phyloP scores from a whole-genome alignment of 2,797 vertebrate genomes.

The Philypnodon macrostomus region DNA sequence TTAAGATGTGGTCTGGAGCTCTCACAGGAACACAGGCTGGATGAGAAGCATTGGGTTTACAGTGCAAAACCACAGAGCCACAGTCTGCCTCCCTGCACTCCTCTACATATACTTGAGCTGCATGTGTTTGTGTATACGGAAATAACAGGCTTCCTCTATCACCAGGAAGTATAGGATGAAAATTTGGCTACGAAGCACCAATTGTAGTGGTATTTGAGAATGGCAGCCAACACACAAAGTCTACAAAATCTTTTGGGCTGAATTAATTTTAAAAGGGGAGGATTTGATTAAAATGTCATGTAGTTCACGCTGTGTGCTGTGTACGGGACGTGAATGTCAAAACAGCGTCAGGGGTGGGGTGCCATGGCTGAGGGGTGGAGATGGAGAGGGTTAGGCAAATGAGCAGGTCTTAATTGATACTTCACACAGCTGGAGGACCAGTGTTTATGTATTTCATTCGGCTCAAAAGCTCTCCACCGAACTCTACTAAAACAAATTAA shows the following conservation, averaged over 20 bases:
- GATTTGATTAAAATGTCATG: slow-evolving; percentile 22
- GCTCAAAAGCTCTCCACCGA: slow-evolving; percentile 68
- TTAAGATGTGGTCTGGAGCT: slow-evolving; percentile 75
- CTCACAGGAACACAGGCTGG: slow-evolving; percentile 68
- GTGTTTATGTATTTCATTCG: slow-evolving; percentile 63
- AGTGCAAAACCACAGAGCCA: slow-evolving; percentile 69
- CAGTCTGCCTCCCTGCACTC: slow-evolving; percentile 62
- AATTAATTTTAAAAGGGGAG: slow-evolving; percentile 19
- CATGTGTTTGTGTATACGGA: slow-evolving; percentile 18
- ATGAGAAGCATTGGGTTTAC: slow-evolving; percentile 74
- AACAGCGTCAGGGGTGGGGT: slow-evolving; percentile 54
- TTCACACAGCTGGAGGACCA: slow-evolving; percentile 64
- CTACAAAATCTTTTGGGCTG: slow-evolving; percentile 13
- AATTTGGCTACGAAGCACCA: slow-evolving; percentile 13
- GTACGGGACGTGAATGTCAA: slow-evolving; percentile 58
- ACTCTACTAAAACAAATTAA: slow-evolving; percentile 61
- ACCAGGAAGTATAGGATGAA: slow-evolving; percentile 28
- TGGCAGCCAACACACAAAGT: slow-evolving; percentile 1
- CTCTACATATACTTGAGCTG: slow-evolving; percentile 59
- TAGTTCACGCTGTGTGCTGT: slow-evolving; percentile 41
- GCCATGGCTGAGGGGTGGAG: slow-evolving; percentile 56
- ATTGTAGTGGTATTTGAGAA: slow-evolving; percentile 1
- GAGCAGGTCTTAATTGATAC: slow-evolving; percentile 75
- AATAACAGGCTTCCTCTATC: slow-evolving; percentile 30
- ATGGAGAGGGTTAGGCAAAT: slow-evolving; percentile 75